Base-by-base conservation (phyloP, 2,113 vertebrate species). In the Mixornis gularis region DNA sequence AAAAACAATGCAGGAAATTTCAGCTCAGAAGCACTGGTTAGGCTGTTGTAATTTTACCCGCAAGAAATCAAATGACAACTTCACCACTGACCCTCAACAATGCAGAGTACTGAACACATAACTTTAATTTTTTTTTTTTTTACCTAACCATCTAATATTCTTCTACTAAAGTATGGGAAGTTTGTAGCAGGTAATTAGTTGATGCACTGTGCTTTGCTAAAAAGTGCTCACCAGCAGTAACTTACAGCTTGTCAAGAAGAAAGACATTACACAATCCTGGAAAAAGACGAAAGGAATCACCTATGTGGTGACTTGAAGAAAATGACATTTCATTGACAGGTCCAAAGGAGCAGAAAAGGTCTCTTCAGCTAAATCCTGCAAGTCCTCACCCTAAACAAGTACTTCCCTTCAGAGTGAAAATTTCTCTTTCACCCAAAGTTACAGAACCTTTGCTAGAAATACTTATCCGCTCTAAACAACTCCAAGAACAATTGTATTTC, bases 221-320 rank as follows among this genome's bases (percentile, higher is more conserved):
- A 29, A 91, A 56, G 52, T 69, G 85, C 80, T 73, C 25, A 12
- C n/a, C 44, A 34, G 32, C 9, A 46, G 38, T 43, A 73, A 91
- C 72, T 65, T 51, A 69, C 5, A n/a, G 15, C 4, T 36, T 51
- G 29, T 53, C 3, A 10, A 64, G 44, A 52, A 71, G 8, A 52
- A 69, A 52, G 25, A 83, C 32, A 27, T 40, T 55, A 58, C 12
- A 27, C 2, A 3, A 15, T 64, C 20, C 65, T 51, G 12, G 5
- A 77, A 95, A 62, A 80, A 87, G 41, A 58, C 49, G 49, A 60
- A 87, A 73, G 68, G 19, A 51, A 58, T 41, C 22, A 41, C 26
- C 12, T 56, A 4, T 6, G 7, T 2, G 0, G 20, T 8, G 38
- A 68, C 18, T 32, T 0, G 0, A 59, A 62, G 27, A 66, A 36